Base-by-base conservation (phyloP, 2,113 vertebrate genomes). In the Notarius quadriscutis region DNA sequence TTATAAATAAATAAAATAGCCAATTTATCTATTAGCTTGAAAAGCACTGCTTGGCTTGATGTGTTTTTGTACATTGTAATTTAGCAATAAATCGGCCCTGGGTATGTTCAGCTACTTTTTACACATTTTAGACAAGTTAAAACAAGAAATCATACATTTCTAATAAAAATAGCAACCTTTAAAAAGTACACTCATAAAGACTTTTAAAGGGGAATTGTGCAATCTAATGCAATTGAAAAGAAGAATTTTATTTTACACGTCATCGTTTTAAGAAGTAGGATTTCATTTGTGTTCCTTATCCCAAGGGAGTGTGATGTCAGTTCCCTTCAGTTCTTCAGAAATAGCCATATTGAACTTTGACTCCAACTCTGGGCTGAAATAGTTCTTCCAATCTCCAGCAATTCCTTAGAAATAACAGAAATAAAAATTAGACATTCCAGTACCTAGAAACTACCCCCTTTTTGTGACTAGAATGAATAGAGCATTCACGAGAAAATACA, bases 341-440 rank as follows among this genome's bases (percentile, higher is more conserved):
- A 96, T 94, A 18, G 89, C 53, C 0, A 91, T 92, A 50, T 91
- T 89, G 90, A 96, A 96, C 57, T 67, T 91, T 84, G 89, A 90
- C 77, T 93, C 92, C 72, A 95, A 93, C 20, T 94, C 93, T 55
- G 93, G 62, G 8, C 81, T 96, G 84, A 97, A 95, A 89, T 97
- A 91, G 20, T 95, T 96, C 89, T 95, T 96, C 96, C 96, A 96
- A 86, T 97, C 96, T 41, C 96, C 96, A 75, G 50, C 57, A 55
- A 94, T n/a, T 3, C 96, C 96, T 96, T 90, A 11, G 74, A 91
- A 67, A 81, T 3, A 85, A 60, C n/a, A 90, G 25, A 90, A 60
- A 79, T 77, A 65, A n/a, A 11, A 55, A 83, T 83, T 0, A 69
- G 51, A 58, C 7, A 17, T 67, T 75, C 0, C 30, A 30, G 14